Percentiles rank a stretch among this genome's conserved stretches.
Conservation (phyloP, 2,888 invertebrate genomes). For the Ganaspis brasiliensis region DNA sequence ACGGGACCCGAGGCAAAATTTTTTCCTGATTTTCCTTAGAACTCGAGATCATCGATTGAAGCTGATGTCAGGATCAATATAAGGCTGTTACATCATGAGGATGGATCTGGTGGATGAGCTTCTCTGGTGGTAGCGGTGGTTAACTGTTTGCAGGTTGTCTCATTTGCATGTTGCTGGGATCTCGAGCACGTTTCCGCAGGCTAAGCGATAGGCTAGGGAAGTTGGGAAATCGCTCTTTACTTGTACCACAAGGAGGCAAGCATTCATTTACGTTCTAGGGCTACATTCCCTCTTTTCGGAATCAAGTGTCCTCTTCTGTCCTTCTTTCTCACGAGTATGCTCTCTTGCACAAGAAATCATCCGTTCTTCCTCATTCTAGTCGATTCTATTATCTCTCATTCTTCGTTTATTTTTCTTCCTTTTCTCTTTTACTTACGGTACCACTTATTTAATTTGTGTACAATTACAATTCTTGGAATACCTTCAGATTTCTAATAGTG, state of each 20-base stretch:
- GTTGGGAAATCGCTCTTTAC: constrained; percentile 48
- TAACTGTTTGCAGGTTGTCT: constrained; percentile 75
- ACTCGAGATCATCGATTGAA: neutral
- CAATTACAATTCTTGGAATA: constrained; percentile 25
- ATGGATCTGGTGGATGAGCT: constrained; percentile 70
- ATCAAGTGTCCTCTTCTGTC: constrained; percentile 49
- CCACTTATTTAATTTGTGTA: constrained; percentile 23
- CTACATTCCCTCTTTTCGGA: constrained; percentile 19
- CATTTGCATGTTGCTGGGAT: constrained; percentile 75
- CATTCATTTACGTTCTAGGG: constrained; percentile 57
- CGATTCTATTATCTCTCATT: constrained; percentile 59
- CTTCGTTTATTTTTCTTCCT: neutral
- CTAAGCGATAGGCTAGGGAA: constrained; percentile 1
- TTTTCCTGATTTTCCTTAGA: constrained; percentile 21
- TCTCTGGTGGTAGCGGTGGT: constrained; percentile 72
- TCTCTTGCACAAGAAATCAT: constrained; percentile 55
- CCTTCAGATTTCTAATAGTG: neutral
- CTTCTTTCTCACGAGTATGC: constrained; percentile 59
- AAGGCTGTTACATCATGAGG: constrained; percentile 37
- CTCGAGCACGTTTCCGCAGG: constrained; percentile 52
- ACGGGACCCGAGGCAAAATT: neutral
- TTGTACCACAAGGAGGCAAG: constrained; percentile 50
- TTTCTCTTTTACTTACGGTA: constrained; percentile 21
- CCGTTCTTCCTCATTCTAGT: constrained; percentile 70
- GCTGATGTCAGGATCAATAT: constrained; percentile 17